Evolutionary conservation across 64 coral and sea anemone species (phyloP).

Genomic region (Dendrophyllia cribrosa): DNA sequence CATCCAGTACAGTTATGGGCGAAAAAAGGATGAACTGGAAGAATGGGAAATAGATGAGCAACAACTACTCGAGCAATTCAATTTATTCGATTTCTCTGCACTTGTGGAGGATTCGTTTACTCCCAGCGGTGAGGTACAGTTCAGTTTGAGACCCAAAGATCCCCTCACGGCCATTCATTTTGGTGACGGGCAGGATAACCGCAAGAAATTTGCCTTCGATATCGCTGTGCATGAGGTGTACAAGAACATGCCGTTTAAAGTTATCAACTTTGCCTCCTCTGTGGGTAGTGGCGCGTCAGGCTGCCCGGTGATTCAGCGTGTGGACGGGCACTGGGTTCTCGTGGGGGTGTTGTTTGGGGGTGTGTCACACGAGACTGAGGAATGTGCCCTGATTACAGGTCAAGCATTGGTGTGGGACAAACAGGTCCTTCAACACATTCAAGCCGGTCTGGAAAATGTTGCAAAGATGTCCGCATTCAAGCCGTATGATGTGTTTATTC

Average conservation of each 20-base stretch:
- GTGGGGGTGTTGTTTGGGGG: conserved; percentile 83
- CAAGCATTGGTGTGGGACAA: conserved; percentile 57
- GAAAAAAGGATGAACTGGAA: conserved; percentile 71
- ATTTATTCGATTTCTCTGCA: conserved; percentile 71
- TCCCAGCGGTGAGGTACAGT: conserved; percentile 29
- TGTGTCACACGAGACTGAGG: conserved; percentile 1
- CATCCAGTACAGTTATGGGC: conserved; percentile 64
- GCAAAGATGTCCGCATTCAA: conserved; percentile 55
- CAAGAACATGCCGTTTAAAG: conserved; percentile 61
- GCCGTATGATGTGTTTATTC: conserved; percentile 45
- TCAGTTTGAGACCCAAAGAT: conserved; percentile 49
- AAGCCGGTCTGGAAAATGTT: conserved; percentile 26
- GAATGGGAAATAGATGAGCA: conserved; percentile 86
- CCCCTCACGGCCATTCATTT: conserved; percentile 76
- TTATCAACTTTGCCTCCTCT: conserved; percentile 58
- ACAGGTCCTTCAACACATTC: conserved; percentile 33
- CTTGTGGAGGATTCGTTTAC: conserved; percentile 29
- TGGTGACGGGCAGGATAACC: conserved; percentile 34
- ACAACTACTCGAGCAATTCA: conserved; percentile 46
- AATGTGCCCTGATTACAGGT: conserved; percentile 10
- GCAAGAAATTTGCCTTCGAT: conserved; percentile 71
- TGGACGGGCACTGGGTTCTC: conserved; percentile 48
- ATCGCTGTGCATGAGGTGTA: conserved; percentile 65
- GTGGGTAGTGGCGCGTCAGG: conserved; percentile 69
- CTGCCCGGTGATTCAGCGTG: conserved; percentile 73